Evolutionary conservation across 1,140 invertebrate genomes (phyloP).

Genomic region (Plectrocnemia conspersa): DNA sequence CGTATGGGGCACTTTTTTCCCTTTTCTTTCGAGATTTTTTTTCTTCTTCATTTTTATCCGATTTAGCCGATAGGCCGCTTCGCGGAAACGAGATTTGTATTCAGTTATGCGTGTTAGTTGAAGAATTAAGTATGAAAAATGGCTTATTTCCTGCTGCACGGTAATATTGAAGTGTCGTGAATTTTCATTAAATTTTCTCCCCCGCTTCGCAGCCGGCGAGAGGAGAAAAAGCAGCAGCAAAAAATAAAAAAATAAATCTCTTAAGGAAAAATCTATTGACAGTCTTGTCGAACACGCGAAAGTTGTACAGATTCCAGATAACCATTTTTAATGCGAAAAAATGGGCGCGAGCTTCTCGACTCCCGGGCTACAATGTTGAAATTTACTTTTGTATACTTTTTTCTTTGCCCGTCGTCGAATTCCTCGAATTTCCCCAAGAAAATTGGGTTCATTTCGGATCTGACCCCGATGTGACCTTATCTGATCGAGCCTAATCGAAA

Average conservation of each 20-base stretch:
- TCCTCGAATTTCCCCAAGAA: constrained; percentile 1
- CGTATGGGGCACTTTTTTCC: not conserved
- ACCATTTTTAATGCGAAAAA: not conserved
- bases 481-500: constrained; percentile 11
- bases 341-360: not conserved
- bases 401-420: not conserved
- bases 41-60: not conserved
- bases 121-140: constrained; percentile 24
- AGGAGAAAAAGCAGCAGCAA: constrained; percentile 13
- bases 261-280: not conserved
- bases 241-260: constrained; percentile 22
- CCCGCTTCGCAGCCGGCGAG: not conserved
- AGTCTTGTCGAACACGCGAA: not conserved
- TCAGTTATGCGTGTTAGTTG: constrained; percentile 13
- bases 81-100: constrained; percentile 8
- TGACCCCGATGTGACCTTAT: not conserved
- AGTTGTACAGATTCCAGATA: constrained; percentile 1
- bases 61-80: constrained; percentile 1
- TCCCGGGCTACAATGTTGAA: no score
- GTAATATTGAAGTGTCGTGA: constrained; percentile 19
- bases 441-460: not conserved
- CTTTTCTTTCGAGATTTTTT: not conserved
- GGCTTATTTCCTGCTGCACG: constrained; percentile 17
- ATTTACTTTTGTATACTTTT: no score
- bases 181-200: constrained; percentile 25